Evolutionary conservation across 2,888 invertebrate genomes (phyloP), one percentile per base, ranked within the genome.

Genomic region (Priocnemis perturbator): DNA sequence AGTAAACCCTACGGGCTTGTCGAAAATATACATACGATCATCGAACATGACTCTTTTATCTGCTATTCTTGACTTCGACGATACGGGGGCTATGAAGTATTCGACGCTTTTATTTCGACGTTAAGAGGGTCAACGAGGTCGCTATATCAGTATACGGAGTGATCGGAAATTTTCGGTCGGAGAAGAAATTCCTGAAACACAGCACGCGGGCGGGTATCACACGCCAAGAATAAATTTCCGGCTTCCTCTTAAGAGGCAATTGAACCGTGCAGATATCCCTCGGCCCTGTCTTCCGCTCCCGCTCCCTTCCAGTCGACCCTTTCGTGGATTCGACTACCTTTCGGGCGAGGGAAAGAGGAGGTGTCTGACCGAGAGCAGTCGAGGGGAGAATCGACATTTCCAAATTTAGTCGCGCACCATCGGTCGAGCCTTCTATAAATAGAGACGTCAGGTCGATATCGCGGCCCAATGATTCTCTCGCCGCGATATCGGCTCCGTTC

Each of bases 381-480:
- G 53, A 19, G 30, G 47, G 23, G 47, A 47, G 55, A 62, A 60
- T 62, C 48, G 60, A 57, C 62, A 60, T 26, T 52, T 72, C 70
- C 62, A 69, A 81, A 76, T 69, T 71, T 75, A 70, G 53, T 58
- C 50, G 37, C 48, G 23, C 30, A n/a, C 53, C 48, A 30, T 15
- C 37, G 37, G 58, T 52, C 63, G 53, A 64, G 48, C 57, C 60
- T 66, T 69, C 66, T 69, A 73, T 69, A 76, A 77, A 80, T 78
- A 74, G 73, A 80, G 73, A 74, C 71, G 73, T 81, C 74, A 68
- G 67, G 21, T 47, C 57, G 64, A 73, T 76, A 69, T 80, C 73
- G 47, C 73, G 56, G 73, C 45, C 67, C 69, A 57, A 63, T 64
- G 74, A 72, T 72, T 69, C 60, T 48, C 58, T 21, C 3, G 15